Evolutionary conservation across 1,140 invertebrate genomes (phyloP), one percentile per base, ranked within the genome.

Genomic region (Eufriesea mexicana): DNA sequence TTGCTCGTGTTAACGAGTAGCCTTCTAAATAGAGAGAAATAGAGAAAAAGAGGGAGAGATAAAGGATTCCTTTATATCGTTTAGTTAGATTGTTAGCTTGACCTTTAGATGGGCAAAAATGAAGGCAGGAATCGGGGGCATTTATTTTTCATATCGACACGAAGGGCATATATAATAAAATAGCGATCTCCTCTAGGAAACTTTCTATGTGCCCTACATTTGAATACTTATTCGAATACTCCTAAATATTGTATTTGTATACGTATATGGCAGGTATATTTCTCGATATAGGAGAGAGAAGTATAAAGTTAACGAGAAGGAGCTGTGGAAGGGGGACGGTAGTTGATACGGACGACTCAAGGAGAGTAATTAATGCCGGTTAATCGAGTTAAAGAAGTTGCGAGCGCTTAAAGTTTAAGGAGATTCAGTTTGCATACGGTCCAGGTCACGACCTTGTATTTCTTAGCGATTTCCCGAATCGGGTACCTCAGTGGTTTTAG

Each of bases 351-450:
- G 47, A n/a, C 51, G 14, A 79, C 20, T 12, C 18, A 54, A 25
- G 5, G 45, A n/a, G 77, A 71, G 54, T 49, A 71, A 79, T 79
- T 79, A 79, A 59, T 49, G 66, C 23, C 25, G 54, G 45, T 79
- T 59, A 71, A 79, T 79, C 66, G 55, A 72, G 25, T 79, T 79
- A 72, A 47, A 35, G 28, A 61, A 73, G 28, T 80, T 80, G 28
- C 25, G 47, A 14, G 57, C 47, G 9, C 47, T 23, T 35, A 59
- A 71, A 71, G 67, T 61, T 42, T 59, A n/a, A 10, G 7, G 35
- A 12, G 23, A 25, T 45, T 42, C 45, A 20, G 64, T 18, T 61
- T n/a, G 25, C n/a, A 16, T 47, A 5, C 49, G 14, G 8, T 20
- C 4, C 49, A 14, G 4, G 16, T 1, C 16, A 2, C n/a, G 2